A percentile compares a stretch with the other conserved stretches of the same genome.
These are phyloP conservation scores for Epizoanthus stellaris DNA, from an alignment of 92 coral and sea anemone genomes.

Conservation along the genomic window DNA sequence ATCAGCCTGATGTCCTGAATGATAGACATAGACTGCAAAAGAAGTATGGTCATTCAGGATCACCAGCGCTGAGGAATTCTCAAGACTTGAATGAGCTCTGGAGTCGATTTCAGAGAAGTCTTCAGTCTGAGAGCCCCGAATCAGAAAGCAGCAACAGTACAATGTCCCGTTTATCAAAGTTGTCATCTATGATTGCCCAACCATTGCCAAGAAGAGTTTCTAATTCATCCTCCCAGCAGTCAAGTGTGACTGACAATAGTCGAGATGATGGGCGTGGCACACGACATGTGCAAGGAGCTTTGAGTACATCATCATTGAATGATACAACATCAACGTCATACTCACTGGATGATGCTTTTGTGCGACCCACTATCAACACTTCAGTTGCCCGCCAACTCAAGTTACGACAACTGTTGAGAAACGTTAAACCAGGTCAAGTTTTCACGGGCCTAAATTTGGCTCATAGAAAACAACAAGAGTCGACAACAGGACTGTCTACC, in stretches of 20 bases:
- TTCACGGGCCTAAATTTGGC: conserved; percentile 21
- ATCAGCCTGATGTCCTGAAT: conserved; percentile 27
- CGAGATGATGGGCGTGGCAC: conserved; percentile 32
- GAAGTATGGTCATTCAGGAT: conserved; percentile 26
- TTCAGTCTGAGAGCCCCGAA: conserved; percentile 53
- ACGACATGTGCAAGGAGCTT: conserved; percentile 43
- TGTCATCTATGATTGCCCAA: conserved; percentile 71
- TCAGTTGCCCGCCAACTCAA: conserved; percentile 73
- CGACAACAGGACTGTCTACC: conserved; percentile 46
- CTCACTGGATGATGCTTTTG: conserved; percentile 67
- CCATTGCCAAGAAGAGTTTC: conserved; percentile 62
- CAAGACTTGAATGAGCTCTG: conserved; percentile 74
- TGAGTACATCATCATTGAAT: conserved; percentile 61
- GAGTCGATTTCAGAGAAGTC: conserved; percentile 77
- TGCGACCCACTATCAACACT: conserved; percentile 51
- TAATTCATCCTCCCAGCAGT: conserved; percentile 48
- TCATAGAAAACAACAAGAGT: conserved; percentile 29
- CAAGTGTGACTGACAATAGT: conserved; percentile 35
- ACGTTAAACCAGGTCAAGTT: conserved; percentile 56
- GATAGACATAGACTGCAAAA: conserved; percentile 36
- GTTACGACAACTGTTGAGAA: conserved; percentile 70
- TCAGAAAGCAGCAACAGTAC: conserved; percentile 57
- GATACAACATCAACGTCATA: conserved; percentile 66
- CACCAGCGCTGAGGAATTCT: conserved; percentile 44
- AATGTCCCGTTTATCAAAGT: conserved; percentile 67